A percentile compares a stretch with the other conserved stretches of the same genome.
Conservation (phyloP, 1,140 invertebrate genomes). For the Choristoneura fumiferana region DNA sequence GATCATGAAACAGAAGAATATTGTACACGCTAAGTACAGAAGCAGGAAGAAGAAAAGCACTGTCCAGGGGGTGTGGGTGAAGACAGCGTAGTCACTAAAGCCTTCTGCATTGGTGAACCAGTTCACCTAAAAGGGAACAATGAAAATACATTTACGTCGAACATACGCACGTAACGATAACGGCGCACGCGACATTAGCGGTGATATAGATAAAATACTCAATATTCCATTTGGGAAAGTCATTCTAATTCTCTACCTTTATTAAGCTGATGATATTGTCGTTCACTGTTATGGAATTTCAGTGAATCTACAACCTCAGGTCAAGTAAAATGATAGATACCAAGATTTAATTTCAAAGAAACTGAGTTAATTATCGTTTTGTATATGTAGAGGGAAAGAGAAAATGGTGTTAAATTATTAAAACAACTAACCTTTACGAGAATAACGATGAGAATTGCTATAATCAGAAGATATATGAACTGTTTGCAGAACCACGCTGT, state of each 20-base stretch:
- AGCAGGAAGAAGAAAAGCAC: constrained; percentile 81
- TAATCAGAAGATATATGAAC: constrained; percentile 83
- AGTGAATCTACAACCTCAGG: no score
- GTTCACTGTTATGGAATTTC: no score
- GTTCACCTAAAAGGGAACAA: constrained; percentile 52
- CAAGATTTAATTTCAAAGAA: no score
- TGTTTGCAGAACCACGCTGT: constrained; percentile 89
- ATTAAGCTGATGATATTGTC: no score
- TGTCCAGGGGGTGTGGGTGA: constrained; percentile 79
- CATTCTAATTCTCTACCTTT: no score
- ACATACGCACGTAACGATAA: constrained; percentile 1
- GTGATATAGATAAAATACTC: constrained; percentile 5
- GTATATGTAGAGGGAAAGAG: no score
- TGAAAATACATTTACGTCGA: constrained; percentile 9
- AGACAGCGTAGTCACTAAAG: constrained; percentile 69
- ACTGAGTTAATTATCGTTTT: no score
- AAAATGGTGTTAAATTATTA: no score
- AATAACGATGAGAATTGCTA: constrained; percentile 75
- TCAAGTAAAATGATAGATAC: no score
- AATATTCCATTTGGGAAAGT: no score
- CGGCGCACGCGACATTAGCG: no score
- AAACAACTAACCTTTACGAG: constrained; percentile 69
- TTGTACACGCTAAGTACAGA: constrained; percentile 80
- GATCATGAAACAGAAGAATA: constrained; percentile 84
- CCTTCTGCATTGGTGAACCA: constrained; percentile 71